Conservation (phyloP, 2,888 invertebrate genomes). For the Rhagonycha fulva region DNA sequence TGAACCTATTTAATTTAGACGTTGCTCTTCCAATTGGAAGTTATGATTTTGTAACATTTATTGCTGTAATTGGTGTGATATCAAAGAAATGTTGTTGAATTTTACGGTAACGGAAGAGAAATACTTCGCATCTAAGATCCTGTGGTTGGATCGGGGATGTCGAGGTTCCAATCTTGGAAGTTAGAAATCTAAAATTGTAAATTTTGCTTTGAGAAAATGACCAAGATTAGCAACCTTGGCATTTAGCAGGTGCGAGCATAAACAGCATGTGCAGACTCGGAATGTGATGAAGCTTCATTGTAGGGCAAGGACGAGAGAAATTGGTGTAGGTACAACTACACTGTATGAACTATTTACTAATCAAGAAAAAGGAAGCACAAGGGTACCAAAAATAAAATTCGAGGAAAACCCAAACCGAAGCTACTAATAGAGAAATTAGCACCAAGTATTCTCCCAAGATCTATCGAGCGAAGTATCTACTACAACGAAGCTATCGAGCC, state of each 20-base stretch:
- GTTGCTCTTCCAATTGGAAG: background rate
- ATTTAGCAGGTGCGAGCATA: background rate
- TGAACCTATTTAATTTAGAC: background rate
- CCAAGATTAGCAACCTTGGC: background rate
- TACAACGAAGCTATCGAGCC: background rate
- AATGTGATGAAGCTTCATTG: background rate
- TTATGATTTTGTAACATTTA: background rate
- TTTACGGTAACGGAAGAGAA: too few species aligned
- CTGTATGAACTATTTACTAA: background rate
- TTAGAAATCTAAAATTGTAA: background rate
- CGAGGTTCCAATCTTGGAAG: background rate
- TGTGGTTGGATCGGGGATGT: too few species aligned
- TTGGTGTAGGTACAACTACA: background rate
- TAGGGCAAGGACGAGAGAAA: background rate
- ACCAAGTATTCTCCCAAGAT: background rate
- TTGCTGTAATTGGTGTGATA: background rate
- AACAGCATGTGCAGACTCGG: background rate
- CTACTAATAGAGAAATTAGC: background rate
- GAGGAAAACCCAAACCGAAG: background rate
- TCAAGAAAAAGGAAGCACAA: background rate
- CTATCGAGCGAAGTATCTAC: background rate
- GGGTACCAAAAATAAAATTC: background rate
- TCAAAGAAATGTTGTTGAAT: too few species aligned
- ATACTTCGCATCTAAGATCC: too few species aligned
- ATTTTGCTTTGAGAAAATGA: background rate